Conservation (phyloP, 2,888 invertebrate species). For the Lasius platythorax region DNA sequence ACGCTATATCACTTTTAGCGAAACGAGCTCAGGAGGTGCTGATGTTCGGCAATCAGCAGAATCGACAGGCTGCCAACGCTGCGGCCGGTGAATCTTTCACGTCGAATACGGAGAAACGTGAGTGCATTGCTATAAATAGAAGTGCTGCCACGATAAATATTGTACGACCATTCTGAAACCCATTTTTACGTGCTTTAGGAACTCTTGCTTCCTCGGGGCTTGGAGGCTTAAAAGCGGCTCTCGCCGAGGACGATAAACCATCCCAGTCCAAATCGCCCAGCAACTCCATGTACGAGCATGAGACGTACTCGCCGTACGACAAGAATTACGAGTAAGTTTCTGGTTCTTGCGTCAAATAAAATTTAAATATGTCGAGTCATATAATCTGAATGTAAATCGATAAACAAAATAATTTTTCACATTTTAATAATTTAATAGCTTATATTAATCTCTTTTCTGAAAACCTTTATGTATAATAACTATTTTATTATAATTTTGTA, state of each 20-base stretch:
- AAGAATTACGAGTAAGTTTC: conserved; percentile 80
- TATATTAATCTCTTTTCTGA: neutral
- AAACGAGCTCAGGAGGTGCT: conserved; percentile 85
- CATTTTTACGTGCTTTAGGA: conserved; percentile 67
- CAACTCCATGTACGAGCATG: conserved; percentile 73
- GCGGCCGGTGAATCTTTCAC: conserved; percentile 64
- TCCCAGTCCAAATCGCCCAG: conserved; percentile 70
- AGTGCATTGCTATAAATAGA: conserved; percentile 47
- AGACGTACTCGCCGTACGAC: conserved; percentile 72
- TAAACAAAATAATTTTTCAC: neutral
- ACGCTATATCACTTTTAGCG: conserved; percentile 72
- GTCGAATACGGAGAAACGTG: conserved; percentile 79
- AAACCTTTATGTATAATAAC: neutral
- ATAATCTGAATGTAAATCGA: neutral
- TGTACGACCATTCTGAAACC: neutral
- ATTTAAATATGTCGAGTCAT: neutral
- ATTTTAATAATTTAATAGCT: neutral
- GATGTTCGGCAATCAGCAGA: conserved; percentile 86
- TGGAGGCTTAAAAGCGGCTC: conserved; percentile 76
- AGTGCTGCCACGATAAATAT: neutral
- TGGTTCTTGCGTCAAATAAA: neutral
- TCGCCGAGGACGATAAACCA: conserved; percentile 74
- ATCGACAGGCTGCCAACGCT: conserved; percentile 74
- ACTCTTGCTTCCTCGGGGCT: conserved; percentile 80
- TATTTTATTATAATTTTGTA: neutral